Evolutionary conservation across 2,797 vertebrate genomes (phyloP).

Genomic region (Hephaestus fuliginosus): DNA sequence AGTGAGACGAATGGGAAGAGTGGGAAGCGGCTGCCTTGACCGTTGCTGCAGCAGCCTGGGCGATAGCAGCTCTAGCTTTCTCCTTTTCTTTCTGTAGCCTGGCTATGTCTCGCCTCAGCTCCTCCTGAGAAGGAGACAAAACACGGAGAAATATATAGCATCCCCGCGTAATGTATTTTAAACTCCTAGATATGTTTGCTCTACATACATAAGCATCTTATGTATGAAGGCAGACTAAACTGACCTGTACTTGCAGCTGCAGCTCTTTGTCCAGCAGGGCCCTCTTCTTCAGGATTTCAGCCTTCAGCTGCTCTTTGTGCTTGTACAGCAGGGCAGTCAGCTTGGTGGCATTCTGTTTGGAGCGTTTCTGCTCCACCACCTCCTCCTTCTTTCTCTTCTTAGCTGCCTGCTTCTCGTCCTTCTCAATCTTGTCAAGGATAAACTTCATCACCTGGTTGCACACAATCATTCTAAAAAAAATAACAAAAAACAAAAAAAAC

Average conservation of each 20-base stretch:
- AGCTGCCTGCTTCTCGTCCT: constrained; percentile 98
- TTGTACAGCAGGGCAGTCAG: constrained; percentile 97
- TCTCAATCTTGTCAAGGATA: constrained; percentile 98
- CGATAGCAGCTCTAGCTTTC: constrained; percentile 87
- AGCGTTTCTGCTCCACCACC: constrained; percentile 96
- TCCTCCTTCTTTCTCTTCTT: constrained; percentile 97
- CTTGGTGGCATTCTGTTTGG: constrained; percentile 95
- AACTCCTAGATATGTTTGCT: not conserved
- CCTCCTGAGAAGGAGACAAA: constrained; percentile 86
- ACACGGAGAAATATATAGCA: not conserved
- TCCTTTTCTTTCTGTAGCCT: constrained; percentile 95
- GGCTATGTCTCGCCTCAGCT: constrained; percentile 92
- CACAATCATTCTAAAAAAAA: constrained; percentile 92
- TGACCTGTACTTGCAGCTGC: constrained; percentile 97
- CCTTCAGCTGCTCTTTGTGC: constrained; percentile 98
- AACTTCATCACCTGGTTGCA: constrained; percentile 99
- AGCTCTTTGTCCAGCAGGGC: constrained; percentile 97
- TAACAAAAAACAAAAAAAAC: too few species aligned
- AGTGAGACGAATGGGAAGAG: constrained; percentile 61
- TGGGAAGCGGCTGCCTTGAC: constrained; percentile 69
- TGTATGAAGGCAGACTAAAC: constrained; percentile 7
- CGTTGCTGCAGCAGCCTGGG: constrained; percentile 81
- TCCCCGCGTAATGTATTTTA: not conserved
- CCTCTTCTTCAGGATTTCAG: constrained; percentile 97
- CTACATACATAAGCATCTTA: not conserved